Evolutionary conservation across 1,140 invertebrate species (phyloP).

Genomic region (Paracyclopina nana): DNA sequence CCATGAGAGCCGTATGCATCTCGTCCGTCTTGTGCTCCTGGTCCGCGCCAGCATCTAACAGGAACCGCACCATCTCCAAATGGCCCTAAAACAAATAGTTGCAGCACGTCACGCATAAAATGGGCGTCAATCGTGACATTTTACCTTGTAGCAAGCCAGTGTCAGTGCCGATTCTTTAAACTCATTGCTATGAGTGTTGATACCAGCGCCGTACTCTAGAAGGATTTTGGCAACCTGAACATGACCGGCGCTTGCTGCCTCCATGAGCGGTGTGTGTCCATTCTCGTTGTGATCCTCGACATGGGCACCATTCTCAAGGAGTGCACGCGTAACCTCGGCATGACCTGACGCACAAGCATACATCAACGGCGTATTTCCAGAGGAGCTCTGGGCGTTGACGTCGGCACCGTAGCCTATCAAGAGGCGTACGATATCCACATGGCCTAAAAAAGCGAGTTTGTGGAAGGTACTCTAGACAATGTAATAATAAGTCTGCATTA

Average conservation of each 20-base stretch:
- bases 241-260: slow-evolving; percentile 90
- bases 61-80: slow-evolving; percentile 87
- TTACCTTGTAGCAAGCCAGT: slow-evolving; percentile 3
- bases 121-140: background rate
- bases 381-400: slow-evolving; percentile 63
- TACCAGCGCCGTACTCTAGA: slow-evolving; percentile 74
- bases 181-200: slow-evolving; percentile 96
- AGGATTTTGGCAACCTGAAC: slow-evolving; percentile 82
- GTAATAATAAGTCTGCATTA: no score
- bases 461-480: no score
- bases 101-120: background rate
- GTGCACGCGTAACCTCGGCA: slow-evolving; percentile 47
- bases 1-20: slow-evolving; percentile 98
- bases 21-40: slow-evolving; percentile 97
- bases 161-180: slow-evolving; percentile 51
- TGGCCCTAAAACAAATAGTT: slow-evolving; percentile 37
- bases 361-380: slow-evolving; percentile 88
- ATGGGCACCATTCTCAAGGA: slow-evolving; percentile 75
- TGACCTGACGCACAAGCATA: slow-evolving; percentile 93
- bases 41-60: slow-evolving; percentile 79
- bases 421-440: slow-evolving; percentile 78
- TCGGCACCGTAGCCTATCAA: slow-evolving; percentile 78
- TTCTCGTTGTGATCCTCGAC: slow-evolving; percentile 98
- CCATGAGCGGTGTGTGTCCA: slow-evolving; percentile 95
- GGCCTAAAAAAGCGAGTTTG: no score